A percentile compares a stretch with the other conserved stretches of the same genome.
Conservation (phyloP, 2,113 vertebrate species). For the Trematocara variabile region DNA sequence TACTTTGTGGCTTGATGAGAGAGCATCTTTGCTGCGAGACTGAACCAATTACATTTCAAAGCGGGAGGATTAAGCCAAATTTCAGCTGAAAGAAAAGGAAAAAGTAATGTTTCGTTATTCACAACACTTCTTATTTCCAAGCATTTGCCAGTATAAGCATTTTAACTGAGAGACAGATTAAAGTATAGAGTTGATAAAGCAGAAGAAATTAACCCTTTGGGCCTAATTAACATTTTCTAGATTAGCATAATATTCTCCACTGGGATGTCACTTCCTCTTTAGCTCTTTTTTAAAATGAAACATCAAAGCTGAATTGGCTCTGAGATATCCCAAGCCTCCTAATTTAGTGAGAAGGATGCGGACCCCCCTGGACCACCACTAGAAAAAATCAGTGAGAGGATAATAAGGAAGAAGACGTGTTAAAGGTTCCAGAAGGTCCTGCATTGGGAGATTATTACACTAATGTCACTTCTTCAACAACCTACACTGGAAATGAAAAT, state of each 20-base stretch:
- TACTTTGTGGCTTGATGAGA: conserved; percentile 8
- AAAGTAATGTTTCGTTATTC: conserved; percentile 34
- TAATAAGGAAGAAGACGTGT: conserved; percentile 37
- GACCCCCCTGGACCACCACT: conserved; percentile 44
- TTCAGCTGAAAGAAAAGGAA: conserved; percentile 44
- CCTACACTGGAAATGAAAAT: conserved; percentile 1
- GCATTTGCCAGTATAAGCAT: conserved; percentile 25
- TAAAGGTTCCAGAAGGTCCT: conserved; percentile 33
- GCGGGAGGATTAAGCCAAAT: conserved; percentile 60
- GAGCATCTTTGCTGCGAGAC: conserved; percentile 16
- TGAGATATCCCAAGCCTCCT: conserved; percentile 51
- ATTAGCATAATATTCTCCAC: conserved; percentile 70
- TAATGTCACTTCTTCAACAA: conserved; percentile 17
- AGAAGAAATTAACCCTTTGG: conserved; percentile 70
- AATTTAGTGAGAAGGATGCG: conserved; percentile 53
- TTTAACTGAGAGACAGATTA: conserved; percentile 56
- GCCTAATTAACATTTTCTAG: conserved; percentile 71
- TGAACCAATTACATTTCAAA: conserved; percentile 62
- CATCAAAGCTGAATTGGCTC: conserved; percentile 65
- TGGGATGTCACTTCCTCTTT: conserved; percentile 56
- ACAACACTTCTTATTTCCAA: conserved; percentile 50
- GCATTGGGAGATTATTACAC: conserved; percentile 36
- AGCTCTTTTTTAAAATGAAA: conserved; percentile 45
- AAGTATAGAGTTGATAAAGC: conserved; percentile 50
- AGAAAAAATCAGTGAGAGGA: conserved; percentile 25